These are phyloP conservation scores for Mungos mungo DNA, from an alignment of 2,113 vertebrate genomes.

Conservation along the genomic window DNA sequence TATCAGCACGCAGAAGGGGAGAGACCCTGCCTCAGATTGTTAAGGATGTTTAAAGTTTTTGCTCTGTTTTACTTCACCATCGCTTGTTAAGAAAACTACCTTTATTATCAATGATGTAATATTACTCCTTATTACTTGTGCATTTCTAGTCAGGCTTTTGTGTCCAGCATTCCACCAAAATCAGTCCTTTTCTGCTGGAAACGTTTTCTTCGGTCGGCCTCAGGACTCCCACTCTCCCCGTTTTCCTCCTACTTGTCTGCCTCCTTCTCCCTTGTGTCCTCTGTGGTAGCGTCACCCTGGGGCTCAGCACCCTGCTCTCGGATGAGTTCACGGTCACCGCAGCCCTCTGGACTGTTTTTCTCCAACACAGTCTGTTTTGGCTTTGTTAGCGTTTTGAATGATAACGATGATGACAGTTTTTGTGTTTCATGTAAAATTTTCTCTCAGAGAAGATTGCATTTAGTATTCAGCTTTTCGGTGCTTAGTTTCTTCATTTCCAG, in stretches of 20 bases:
- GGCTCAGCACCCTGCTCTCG: background rate
- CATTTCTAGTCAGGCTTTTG: background rate
- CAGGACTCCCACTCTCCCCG: background rate
- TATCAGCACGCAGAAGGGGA: background rate
- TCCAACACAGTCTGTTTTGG: background rate
- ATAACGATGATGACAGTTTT: background rate
- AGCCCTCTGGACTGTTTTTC: background rate
- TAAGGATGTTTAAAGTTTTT: background rate
- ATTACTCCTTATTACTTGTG: background rate
- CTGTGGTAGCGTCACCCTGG: background rate
- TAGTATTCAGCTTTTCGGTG: background rate
- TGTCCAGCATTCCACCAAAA: background rate
- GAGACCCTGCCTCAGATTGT: background rate
- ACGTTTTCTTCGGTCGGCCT: background rate
- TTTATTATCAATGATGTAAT: background rate
- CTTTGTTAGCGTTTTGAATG: constrained; percentile 40
- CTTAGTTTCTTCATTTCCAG: constrained; percentile 13
- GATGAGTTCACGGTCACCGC: background rate
- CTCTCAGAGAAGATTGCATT: background rate
- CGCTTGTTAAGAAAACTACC: background rate
- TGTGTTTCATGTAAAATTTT: background rate
- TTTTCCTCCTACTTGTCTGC: background rate
- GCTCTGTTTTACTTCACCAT: background rate
- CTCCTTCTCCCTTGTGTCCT: background rate
- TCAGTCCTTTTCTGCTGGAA: background rate